Evolutionary conservation across 1,140 invertebrate species (phyloP).

Genomic region (Conus ventricosus): DNA sequence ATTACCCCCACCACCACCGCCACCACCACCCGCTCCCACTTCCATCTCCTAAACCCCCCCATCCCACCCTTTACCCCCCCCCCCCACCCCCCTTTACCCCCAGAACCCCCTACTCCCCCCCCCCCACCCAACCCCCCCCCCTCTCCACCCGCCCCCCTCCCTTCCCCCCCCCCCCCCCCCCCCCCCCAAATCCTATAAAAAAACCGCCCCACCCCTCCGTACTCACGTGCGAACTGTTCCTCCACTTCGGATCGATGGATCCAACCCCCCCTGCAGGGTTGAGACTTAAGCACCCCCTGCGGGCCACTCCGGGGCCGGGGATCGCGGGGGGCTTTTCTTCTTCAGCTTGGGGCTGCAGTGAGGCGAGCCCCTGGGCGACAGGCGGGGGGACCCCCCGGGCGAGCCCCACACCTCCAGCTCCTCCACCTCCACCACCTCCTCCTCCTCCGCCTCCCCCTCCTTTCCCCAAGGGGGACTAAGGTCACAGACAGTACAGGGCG

Average conservation of each 20-base stretch:
- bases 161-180: not conserved
- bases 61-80: too few relatives aligned
- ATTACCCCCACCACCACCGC: too few relatives aligned
- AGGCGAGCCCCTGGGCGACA: not conserved
- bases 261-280: not conserved
- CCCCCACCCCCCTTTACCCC: too few relatives aligned
- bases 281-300: not conserved
- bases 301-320: not conserved
- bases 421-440: too few relatives aligned
- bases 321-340: not conserved
- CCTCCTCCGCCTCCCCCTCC: too few relatives aligned
- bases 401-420: not conserved
- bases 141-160: not conserved
- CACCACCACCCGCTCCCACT: too few relatives aligned
- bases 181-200: not conserved
- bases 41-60: too few relatives aligned
- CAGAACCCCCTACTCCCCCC: too few relatives aligned
- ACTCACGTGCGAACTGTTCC: not conserved
- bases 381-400: not conserved
- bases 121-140: too few relatives aligned
- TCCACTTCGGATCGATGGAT: not conserved
- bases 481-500: constrained; percentile 49
- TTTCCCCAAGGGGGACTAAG: constrained; percentile 39
- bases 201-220: too few relatives aligned
- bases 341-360: not conserved